Evolutionary conservation across 2,113 vertebrate species (phyloP), one percentile per base, ranked within the genome.

Genomic region (Connochaetes taurinus): DNA sequence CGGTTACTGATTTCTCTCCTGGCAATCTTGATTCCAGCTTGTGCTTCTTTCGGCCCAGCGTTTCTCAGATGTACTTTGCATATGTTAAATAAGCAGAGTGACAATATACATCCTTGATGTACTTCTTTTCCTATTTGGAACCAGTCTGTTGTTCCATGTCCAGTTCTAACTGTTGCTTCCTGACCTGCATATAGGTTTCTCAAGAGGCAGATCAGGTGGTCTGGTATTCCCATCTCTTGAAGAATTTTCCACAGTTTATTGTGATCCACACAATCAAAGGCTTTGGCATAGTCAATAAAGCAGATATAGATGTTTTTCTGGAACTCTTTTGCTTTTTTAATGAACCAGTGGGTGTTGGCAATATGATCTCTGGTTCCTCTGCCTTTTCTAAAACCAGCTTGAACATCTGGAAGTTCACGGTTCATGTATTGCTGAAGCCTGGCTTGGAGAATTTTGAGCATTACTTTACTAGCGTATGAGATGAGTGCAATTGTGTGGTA

Each of bases 11-110:
- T 21, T 21, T 11, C 5, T 67, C 64, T 67, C n/a, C 17, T 0
- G 0, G 64, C 17, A 36, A 67, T 67, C 64, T 67, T 36, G 64
- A 36, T 67, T 36, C 4, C 64, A 67, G 64, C 64, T 67, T 67
- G 64, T 67, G 8, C 1, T 67, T 36, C 64, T 2, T 67, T 1
- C 17, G 21, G 64, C 0, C 33, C 64, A 67, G n/a, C 0, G 1
- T 36, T 67, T 67, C n/a, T 67, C 64, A 67, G 64, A 21, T 67
- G 16, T 36, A 67, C 33, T 36, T 1, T 67, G 64, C n/a, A 21
- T 36, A 21, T 10, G n/a, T 67, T 67, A 67, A 67, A 67, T 67
- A 67, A 67, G n/a, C 4, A 36, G 64, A 0, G n/a, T 67, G 64
- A 36, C 33, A 36, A 67, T 21, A 67, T 67, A 21, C 16, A 67